Percentiles rank a stretch among this genome's conserved stretches.
Conservation (phyloP, 1,140 invertebrate genomes). For the Drosophila rhopaloa region DNA sequence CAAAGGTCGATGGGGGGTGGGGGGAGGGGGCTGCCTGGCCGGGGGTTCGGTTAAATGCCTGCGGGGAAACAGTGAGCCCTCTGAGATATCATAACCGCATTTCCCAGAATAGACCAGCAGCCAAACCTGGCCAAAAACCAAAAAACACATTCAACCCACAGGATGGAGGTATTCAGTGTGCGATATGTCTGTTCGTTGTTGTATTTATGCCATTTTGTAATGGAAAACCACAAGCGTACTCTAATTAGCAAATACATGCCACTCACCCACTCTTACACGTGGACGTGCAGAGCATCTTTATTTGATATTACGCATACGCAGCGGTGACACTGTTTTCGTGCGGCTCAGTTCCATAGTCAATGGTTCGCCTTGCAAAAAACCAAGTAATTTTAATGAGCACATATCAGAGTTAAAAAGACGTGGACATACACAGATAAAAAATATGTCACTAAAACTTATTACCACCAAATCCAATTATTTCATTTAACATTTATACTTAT, state of each 20-base stretch:
- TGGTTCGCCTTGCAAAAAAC: conserved; percentile 5
- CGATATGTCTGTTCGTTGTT: conserved; percentile 2
- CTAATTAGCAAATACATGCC: conserved; percentile 53
- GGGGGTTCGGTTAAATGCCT: not conserved
- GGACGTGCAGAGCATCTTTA: conserved; percentile 14
- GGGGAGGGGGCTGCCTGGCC: no score
- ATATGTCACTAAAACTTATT: not conserved
- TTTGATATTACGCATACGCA: conserved; percentile 40
- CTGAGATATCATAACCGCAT: conserved; percentile 26
- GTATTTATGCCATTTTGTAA: conserved; percentile 57
- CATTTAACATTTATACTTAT: no score
- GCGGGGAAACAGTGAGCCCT: conserved; percentile 18
- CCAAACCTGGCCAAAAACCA: conserved; percentile 3
- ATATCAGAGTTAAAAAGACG: conserved; percentile 1
- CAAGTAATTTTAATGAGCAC: conserved; percentile 23
- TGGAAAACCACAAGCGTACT: conserved; percentile 47
- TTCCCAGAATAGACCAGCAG: conserved; percentile 24
- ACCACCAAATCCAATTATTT: no score
- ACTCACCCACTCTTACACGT: not conserved
- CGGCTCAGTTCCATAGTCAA: conserved; percentile 14
- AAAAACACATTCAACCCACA: conserved; percentile 14
- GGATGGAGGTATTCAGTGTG: conserved; percentile 11
- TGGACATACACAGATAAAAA: not conserved
- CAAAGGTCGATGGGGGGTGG: not conserved
- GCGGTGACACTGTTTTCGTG: conserved; percentile 8